Evolutionary conservation across 2,113 vertebrate genomes (phyloP), one percentile per base, ranked within the genome.

Genomic region (Crocuta crocuta): DNA sequence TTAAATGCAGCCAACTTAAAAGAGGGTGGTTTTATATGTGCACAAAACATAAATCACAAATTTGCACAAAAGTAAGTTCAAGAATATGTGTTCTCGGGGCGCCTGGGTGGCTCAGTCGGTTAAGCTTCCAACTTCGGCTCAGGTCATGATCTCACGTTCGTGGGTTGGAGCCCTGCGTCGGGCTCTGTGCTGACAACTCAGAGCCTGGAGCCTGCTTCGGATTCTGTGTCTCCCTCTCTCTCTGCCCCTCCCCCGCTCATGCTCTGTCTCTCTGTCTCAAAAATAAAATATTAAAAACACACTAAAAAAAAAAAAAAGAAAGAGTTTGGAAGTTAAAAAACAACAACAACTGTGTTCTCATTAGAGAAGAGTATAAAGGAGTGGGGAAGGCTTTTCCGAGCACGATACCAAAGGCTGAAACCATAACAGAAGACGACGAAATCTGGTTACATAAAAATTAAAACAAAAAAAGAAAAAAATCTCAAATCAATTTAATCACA

Each of bases 41-140:
- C 66, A 92, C 15, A 78, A 84, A 89, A 81, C 31, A 55, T 23
- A 92, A 80, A 21, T 39, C 39, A 87, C n/a, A 68, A 68, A 74
- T 74, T 17, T 91, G 28, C 13, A 96, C 43, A 97, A 79, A 95
- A 86, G 24, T 50, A 70, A 63, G 95, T n/a, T 88, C 7, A 96
- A 39, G 63, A 66, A n/a, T 39, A 58, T 10, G 12, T 53, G 33
- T 35, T 78, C 45, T 39, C 39, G 39, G 39, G 39, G 39, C 39
- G 39, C 39, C 39, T 39, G 39, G 39, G 39, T 39, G 39, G 39
- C 39, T 39, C 39, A 39, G 39, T 39, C 39, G 39, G 39, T 39
- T 39, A 39, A 39, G 39, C 39, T 39, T 39, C 39, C 39, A 39
- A 39, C 39, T 39, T 39, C 39, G 39, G 39, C 39, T 39, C 39